Evolutionary conservation across 2,113 vertebrate genomes (phyloP), one percentile per base, ranked within the genome.

Genomic region (Furnarius figulus): DNA sequence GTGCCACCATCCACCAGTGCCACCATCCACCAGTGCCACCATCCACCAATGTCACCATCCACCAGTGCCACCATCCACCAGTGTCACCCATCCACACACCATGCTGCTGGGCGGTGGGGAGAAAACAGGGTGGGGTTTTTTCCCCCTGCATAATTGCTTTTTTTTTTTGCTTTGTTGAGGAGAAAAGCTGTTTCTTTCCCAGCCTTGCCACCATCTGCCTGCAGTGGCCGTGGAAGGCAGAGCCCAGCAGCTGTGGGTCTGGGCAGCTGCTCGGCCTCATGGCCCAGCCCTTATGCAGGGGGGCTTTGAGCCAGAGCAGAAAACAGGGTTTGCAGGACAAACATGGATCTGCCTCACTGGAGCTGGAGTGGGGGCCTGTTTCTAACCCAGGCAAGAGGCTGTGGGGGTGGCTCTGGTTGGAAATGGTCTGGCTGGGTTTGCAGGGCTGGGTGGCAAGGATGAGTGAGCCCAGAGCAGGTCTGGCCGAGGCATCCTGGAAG

Each of bases 171-270:
- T 27, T 8, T 17, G 16, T n/a, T 1, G 2, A 62, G 58, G 56
- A 91, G 87, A 93, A 94, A 90, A 90, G 92, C 88, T 6, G 5
- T 83, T 93, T 95, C 82, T 97, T 93, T 76, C 79, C 31, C 15
- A 17, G 82, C 87, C 92, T 85, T 56, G 0, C 25, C 90, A 90
- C 94, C 96, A 94, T 96, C 96, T 94, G 96, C 94, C 95, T 9
- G 58, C 77, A 65, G 92, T 0, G 20, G 91, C 84, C 31, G 16
- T 71, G 75, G 89, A 87, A 92, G 86, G 90, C 89, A 94, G 85
- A 89, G 81, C 95, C 73, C 70, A 0, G 93, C 91, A 95, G 92
- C 96, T 93, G 94, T 65, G 87, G 90, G 65, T 6, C 68, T 0
- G 0, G 72, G 85, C 87, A 93, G 95, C 94, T 96, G 92, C 95